Base-by-base conservation (phyloP, 2,113 vertebrate species). In the Strigops habroptila region DNA sequence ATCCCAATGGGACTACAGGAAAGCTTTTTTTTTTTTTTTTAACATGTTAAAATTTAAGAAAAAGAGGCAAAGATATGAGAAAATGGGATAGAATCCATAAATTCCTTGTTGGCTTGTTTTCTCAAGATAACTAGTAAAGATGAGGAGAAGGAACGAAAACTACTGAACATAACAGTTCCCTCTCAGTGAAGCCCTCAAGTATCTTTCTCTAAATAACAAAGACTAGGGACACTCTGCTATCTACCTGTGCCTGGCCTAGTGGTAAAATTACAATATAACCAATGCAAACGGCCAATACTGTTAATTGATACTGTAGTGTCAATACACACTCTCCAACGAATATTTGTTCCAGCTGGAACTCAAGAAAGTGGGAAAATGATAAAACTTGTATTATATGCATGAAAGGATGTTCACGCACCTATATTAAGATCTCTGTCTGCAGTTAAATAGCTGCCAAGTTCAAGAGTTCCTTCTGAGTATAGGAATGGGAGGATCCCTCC, bases 401-500 rank as follows among this genome's bases (percentile, higher is more conserved):
- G 10, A 78, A 81, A 86, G 35, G 10, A 65, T 33, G 7, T 68
- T 82, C 28, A 80, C 25, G 19, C 19, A 71, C 23, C 35, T 53
- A 11, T 28, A 67, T 25, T 70, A 80, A 88, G 37, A 63, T 19
- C 22, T 81, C 39, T 91, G 39, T 28, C 60, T 60, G 43, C 21
- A 64, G n/a, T 71, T 82, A 64, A 88, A 68, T 10, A 79, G 39
- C 55, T 84, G 77, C 55, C 84, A 92, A 86, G 57, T 78, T 86
- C 86, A 89, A 62, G 77, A 92, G 65, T 53, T 93, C 44, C 55
- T 88, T 89, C 65, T 77, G 28, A 91, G 23, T 53, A 31, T 12
- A 78, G 69, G 31, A 89, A 43, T 62, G 86, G 94, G 95, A 96
- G 93, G 89, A 93, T 86, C 84, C 89, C 52, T 89, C 41, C 51